Evolutionary conservation across 2,113 vertebrate species (phyloP).

Genomic region (Haemorhous mexicanus): DNA sequence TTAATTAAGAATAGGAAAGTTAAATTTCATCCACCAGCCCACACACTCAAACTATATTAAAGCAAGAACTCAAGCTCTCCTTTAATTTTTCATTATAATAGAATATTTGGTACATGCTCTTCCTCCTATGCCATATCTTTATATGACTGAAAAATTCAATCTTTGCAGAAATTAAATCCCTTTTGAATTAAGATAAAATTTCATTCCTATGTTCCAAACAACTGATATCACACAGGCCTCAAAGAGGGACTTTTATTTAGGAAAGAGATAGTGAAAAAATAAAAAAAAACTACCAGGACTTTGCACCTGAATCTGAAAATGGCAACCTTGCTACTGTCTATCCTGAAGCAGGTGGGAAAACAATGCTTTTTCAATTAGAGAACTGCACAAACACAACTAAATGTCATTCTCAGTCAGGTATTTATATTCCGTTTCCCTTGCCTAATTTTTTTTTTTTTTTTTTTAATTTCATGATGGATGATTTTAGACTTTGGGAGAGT

Average conservation of each 20-base stretch:
- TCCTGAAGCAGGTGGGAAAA: background rate
- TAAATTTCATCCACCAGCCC: background rate
- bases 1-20: slow-evolving; percentile 19
- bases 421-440: background rate
- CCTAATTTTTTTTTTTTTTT: background rate
- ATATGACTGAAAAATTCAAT: background rate
- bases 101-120: background rate
- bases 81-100: background rate
- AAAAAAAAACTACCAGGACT: background rate
- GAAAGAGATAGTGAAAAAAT: background rate
- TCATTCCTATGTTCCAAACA: background rate
- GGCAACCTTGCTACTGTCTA: background rate
- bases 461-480: background rate
- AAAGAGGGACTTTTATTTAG: background rate
- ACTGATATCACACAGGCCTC: background rate
- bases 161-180: background rate
- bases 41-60: background rate
- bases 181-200: background rate
- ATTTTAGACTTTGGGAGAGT: background rate
- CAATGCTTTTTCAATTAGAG: background rate
- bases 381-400: background rate
- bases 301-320: background rate
- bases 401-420: background rate
- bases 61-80: background rate
- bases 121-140: background rate